phyloP scores from a whole-genome alignment of 2,113 vertebrate genomes.

The Eonycteris spelaea region DNA sequence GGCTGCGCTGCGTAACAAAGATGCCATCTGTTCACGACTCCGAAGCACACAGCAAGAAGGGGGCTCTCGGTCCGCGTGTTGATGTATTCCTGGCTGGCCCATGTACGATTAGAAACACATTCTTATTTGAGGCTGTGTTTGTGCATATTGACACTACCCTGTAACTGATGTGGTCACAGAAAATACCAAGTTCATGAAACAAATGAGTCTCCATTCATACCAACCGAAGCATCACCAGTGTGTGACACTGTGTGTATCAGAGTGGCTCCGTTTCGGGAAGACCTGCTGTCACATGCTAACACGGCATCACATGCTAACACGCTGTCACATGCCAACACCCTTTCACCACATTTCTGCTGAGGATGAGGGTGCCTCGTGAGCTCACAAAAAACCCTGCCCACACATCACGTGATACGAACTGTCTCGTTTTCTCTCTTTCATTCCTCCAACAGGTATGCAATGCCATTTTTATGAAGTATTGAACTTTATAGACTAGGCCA shows the following conservation, averaged over 20 bases:
- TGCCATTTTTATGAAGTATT: background rate
- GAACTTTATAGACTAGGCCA: background rate
- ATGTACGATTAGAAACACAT: background rate
- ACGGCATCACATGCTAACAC: background rate
- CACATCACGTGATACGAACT: background rate
- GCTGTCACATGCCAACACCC: too few species aligned
- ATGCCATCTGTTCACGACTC: background rate
- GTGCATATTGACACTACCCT: background rate
- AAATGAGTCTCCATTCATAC: background rate
- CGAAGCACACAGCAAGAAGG: background rate
- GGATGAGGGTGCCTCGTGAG: background rate
- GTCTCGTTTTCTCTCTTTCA: background rate
- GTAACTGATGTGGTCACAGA: background rate
- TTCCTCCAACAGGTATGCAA: background rate
- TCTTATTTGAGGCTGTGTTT: background rate
- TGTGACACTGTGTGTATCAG: background rate
- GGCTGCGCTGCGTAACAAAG: background rate
- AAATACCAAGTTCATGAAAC: background rate
- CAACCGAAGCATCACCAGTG: background rate
- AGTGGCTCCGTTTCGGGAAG: background rate
- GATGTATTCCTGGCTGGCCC: background rate
- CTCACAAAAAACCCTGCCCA: background rate
- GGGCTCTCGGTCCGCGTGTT: background rate
- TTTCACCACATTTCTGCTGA: background rate
- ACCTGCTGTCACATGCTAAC: background rate